Base-by-base conservation (phyloP, 2,888 invertebrate species). In the Omphaloscelis lunosa region DNA sequence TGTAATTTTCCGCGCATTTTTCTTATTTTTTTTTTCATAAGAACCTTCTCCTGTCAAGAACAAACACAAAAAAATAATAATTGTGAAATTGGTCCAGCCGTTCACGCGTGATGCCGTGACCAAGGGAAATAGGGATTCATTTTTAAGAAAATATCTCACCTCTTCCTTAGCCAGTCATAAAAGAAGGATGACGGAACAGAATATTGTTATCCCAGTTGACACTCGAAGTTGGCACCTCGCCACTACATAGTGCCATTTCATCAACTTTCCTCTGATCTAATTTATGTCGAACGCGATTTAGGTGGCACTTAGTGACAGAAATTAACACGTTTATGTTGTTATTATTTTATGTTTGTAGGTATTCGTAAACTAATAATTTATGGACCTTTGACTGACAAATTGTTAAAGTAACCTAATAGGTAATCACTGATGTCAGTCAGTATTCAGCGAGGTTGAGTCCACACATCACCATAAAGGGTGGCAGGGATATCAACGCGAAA, bases 201-300 rank as follows among this genome's bases (percentile, higher is more conserved):
- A 67, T 63, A 82, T 69, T 72, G 68, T 69, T 65, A 65, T 65
- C 59, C 63, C 51, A 56, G 48, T 56, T 51, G 73, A 70, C 61
- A 59, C n/a, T 62, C 17, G 0, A 6, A n/a, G 5, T n/a, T 82
- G 82, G 85, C 85, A 66, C 12, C 0, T 4, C 34, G 85, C 82
- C 82, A 82, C 34, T 11, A 56, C 17, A 83, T 79, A 84, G 72
- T 85, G 17, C 29, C n/a, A 23, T 67, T 58, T 73, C 74, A 70
- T 73, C 81, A 73, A 67, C 45, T 82, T 80, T 62, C 61, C 81
- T 58, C 58, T 23, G 39, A 63, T 9, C 29, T 80, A 56, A 80
- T 80, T 80, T 51, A 81, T 79, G 65, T 62, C 65, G 11, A 80
- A 72, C 23, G 41, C 20, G 34, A 84, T 79, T 84, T 59, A 63